Evolutionary conservation across 2,888 invertebrate species (phyloP).

Genomic region (Coecobrya sp.): DNA sequence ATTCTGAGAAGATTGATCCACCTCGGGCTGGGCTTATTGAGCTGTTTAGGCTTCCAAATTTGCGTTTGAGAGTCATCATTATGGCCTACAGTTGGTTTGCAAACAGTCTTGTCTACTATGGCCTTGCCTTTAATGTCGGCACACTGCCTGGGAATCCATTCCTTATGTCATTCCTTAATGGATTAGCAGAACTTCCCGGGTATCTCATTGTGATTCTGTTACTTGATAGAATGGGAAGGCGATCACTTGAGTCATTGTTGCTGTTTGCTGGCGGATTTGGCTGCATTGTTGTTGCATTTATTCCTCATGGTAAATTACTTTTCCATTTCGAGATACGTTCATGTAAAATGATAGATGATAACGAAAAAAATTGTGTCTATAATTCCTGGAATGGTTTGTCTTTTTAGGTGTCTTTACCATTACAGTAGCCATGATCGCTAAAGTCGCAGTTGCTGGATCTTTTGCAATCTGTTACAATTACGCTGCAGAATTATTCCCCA

Average conservation of each 20-base stretch:
- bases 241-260: conserved; percentile 13
- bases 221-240: conserved; percentile 90
- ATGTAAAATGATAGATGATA: too few species aligned
- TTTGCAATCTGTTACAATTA: conserved; percentile 96
- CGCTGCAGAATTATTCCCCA: conserved; percentile 94
- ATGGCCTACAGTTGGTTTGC: conserved; percentile 92
- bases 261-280: conserved; percentile 67
- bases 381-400: conserved; percentile 88
- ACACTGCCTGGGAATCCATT: conserved; percentile 94
- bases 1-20: neutral
- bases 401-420: conserved; percentile 62
- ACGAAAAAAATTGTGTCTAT: too few species aligned
- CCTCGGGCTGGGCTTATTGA: conserved; percentile 81
- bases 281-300: conserved; percentile 54
- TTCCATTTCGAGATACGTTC: too few species aligned
- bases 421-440: conserved; percentile 74
- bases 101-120: conserved; percentile 92
- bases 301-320: conserved; percentile 54
- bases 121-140: conserved; percentile 93
- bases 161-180: conserved; percentile 93
- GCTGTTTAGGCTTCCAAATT: conserved; percentile 88
- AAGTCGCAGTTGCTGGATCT: conserved; percentile 90
- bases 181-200: conserved; percentile 94
- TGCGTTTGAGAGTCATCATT: conserved; percentile 93
- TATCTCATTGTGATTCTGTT: conserved; percentile 92